Base-by-base conservation (phyloP, 2,888 invertebrate genomes). In the Troides aeacus region DNA sequence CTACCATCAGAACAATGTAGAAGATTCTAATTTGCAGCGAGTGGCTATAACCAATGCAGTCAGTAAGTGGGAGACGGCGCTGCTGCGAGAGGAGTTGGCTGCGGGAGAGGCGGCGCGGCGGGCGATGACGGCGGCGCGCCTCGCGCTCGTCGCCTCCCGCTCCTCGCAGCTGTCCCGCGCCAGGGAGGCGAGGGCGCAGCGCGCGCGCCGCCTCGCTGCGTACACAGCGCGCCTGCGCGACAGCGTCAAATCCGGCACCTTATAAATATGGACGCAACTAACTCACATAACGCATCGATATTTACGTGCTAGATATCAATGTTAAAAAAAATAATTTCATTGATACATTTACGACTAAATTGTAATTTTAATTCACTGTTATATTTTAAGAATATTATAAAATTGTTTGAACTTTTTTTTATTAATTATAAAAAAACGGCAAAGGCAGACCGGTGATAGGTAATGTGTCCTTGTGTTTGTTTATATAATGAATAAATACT, bases 31-130 rank as follows among this genome's bases (percentile, higher is more conserved):
- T 15, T 69, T 68, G 1, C 84, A 92, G 92, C 86, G 89, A 0
- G 75, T 83, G 23, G 89, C 90, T 2, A 87, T 90, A 73, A 74
- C 79, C 46, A 90, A 87, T 79, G 86, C 89, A 0, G 79, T 92
- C 0, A 86, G 75, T 69, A 75, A 79, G 1, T 90, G 90, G 90
- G 91, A 89, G 70, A 75, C 81, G 0, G 71, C 81, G 0, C 65
- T 87, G 0, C 74, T 85, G 0, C 82, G 87, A 0, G 84, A 84
- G 70, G 89, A 90, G 67, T 74, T 83, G 6, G 74, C 73, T 0
- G 88, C 85, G 0, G 71, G 82, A 60, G 87, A 90, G 1, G 80
- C 83, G 0, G 77, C 80, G 0, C 75, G 77, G 1, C 83, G 89
- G 17, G 87, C 86, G 1, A 74, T 76, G 17, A 78, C 82, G 74